Percentiles rank a stretch among this genome's conserved stretches.
Evolutionary conservation across 2,888 invertebrate genomes (phyloP).

Genomic region (Meta bourneti): DNA sequence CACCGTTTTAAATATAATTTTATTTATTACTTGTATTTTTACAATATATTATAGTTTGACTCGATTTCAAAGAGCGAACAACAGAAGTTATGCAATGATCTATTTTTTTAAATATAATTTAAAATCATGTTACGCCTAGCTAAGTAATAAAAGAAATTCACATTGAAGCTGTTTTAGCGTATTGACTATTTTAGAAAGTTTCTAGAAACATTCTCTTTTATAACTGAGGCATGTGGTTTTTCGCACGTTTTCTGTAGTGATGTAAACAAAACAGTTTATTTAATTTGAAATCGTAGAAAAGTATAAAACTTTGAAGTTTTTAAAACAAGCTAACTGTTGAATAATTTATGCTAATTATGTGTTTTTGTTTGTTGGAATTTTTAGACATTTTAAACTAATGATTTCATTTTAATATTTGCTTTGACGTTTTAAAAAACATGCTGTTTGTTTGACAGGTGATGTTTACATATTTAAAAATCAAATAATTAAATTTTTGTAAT

Average conservation of each 20-base stretch:
- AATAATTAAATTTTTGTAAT: neutral
- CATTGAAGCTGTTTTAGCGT: slow-evolving; percentile 55
- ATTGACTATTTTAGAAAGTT: neutral
- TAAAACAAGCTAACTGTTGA: slow-evolving; percentile 74
- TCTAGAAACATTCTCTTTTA: neutral
- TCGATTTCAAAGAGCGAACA: too few relatives aligned
- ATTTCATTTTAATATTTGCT: neutral
- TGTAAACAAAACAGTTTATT: neutral
- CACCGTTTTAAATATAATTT: too few relatives aligned
- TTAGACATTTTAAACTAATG: neutral
- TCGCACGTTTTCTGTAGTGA: neutral
- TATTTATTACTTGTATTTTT: too few relatives aligned
- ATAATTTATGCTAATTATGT: slow-evolving; percentile 76
- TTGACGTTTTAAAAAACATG: neutral
- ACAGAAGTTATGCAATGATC: slow-evolving; percentile 44
- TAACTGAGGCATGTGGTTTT: neutral
- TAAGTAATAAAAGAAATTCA: slow-evolving; percentile 73
- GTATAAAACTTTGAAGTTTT: slow-evolving; percentile 40
- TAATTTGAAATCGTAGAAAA: neutral
- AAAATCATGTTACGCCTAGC: slow-evolving; percentile 76
- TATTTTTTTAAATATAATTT: slow-evolving; percentile 74
- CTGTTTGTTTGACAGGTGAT: neutral
- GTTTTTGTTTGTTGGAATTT: slow-evolving; percentile 60
- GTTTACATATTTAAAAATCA: neutral
- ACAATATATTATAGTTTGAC: too few relatives aligned